phyloP scores from a whole-genome alignment of 2,113 vertebrate genomes.

The Uria lomvia region DNA sequence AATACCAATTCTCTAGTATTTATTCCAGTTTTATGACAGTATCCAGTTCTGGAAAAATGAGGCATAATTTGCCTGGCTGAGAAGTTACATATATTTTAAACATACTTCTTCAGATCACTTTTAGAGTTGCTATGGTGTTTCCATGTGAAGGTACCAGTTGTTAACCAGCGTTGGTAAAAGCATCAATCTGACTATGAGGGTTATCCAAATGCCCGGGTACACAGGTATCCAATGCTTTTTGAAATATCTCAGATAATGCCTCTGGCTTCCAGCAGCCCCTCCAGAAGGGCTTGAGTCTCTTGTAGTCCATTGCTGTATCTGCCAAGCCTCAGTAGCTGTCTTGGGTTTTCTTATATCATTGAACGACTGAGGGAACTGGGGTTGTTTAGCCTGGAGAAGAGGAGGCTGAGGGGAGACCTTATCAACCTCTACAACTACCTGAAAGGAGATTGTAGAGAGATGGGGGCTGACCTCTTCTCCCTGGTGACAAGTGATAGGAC shows the following conservation, averaged over 20 bases:
- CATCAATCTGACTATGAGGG: neutral
- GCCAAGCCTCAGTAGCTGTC: neutral
- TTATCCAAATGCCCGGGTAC: neutral
- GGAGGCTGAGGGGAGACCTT: too few relatives aligned
- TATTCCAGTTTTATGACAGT: neutral
- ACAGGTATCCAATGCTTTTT: neutral
- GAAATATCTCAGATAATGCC: neutral
- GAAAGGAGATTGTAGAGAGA: too few relatives aligned
- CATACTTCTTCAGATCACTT: neutral
- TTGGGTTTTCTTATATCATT: neutral
- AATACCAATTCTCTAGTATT: neutral
- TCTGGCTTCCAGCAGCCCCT: neutral
- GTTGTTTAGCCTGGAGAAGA: too few relatives aligned
- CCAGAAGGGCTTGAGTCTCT: neutral
- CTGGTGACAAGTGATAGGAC: too few relatives aligned
- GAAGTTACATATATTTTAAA: neutral
- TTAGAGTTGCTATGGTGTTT: neutral
- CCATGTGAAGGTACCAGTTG: neutral
- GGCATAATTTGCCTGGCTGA: neutral
- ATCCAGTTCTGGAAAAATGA: neutral
- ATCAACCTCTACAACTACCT: too few relatives aligned
- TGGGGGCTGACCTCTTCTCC: too few relatives aligned
- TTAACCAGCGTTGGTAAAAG: accelerated
- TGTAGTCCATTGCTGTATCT: neutral
- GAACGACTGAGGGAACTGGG: too few relatives aligned